A percentile compares a stretch with the other conserved stretches of the same genome.
Evolutionary conservation across 2,797 vertebrate species (phyloP).

Genomic region (Alfaro cultratus): DNA sequence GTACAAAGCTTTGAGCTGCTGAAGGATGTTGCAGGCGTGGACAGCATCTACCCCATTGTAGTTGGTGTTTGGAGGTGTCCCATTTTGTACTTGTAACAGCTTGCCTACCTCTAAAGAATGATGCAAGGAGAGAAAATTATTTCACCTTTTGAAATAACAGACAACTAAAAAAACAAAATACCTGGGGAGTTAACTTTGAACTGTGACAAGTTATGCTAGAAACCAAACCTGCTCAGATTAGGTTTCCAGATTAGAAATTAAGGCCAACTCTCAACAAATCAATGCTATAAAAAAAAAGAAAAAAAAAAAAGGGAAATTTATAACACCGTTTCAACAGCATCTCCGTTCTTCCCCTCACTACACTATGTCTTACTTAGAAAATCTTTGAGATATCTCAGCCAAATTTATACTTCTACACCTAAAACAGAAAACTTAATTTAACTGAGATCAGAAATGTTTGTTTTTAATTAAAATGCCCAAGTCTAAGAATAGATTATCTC

Average conservation of each 20-base stretch:
- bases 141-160: not conserved
- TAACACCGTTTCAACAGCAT: not conserved
- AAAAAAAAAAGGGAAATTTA: not conserved
- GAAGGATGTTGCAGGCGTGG: constrained; percentile 96
- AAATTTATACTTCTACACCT: not conserved
- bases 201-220: not conserved
- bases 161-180: not conserved
- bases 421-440: not conserved
- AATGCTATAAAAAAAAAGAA: not conserved
- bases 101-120: constrained; percentile 88
- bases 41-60: constrained; percentile 92
- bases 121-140: constrained; percentile 9
- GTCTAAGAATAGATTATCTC: not conserved
- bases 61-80: constrained; percentile 88
- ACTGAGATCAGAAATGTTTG: not conserved
- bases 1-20: constrained; percentile 97
- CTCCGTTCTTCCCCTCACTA: not conserved
- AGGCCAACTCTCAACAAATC: not conserved
- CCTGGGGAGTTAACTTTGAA: not conserved
- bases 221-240: not conserved
- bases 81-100: constrained; percentile 95
- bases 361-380: no score
- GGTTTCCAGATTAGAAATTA: not conserved
- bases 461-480: not conserved
- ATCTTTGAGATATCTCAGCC: not conserved